Percentiles rank a stretch among this genome's conserved stretches.
phyloP scores from a whole-genome alignment of 2,113 vertebrate species.

The Dipodomys spectabilis region DNA sequence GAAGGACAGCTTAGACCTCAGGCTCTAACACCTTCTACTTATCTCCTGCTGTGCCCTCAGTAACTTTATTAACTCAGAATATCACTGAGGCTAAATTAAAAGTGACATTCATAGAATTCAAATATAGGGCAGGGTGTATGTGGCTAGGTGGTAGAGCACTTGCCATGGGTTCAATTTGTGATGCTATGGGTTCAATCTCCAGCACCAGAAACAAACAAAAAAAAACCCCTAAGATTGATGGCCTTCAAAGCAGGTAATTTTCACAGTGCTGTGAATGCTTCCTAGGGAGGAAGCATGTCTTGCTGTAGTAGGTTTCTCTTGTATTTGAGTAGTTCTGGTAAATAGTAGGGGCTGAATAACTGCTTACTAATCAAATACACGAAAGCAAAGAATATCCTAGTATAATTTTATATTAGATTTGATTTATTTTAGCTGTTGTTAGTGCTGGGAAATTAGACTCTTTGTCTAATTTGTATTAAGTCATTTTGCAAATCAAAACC shows the following conservation, averaged over 20 bases:
- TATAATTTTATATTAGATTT: slow-evolving; percentile 7
- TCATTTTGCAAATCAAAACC: slow-evolving; percentile 9
- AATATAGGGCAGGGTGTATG: background rate
- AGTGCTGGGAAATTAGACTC: background rate
- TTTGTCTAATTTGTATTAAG: background rate
- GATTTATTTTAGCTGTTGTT: slow-evolving; percentile 17
- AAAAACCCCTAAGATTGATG: background rate
- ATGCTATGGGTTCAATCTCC: background rate
- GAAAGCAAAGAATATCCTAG: background rate
- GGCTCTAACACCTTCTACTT: background rate
- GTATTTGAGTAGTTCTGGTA: background rate
- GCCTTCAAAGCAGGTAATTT: background rate
- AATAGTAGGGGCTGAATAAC: background rate
- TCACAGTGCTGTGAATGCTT: background rate
- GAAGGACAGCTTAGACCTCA: background rate
- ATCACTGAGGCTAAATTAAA: background rate
- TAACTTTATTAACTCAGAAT: background rate
- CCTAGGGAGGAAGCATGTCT: background rate
- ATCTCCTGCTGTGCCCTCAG: background rate
- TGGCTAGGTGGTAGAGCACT: background rate
- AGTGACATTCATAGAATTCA: background rate
- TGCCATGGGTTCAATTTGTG: background rate
- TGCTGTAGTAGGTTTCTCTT: slow-evolving; percentile 32
- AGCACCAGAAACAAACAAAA: background rate
- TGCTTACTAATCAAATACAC: slow-evolving; percentile 18